Percentiles rank a stretch among this genome's conserved stretches.
Evolutionary conservation across 2,888 invertebrate genomes (phyloP).

Genomic region (Torymus aiolomorphi): DNA sequence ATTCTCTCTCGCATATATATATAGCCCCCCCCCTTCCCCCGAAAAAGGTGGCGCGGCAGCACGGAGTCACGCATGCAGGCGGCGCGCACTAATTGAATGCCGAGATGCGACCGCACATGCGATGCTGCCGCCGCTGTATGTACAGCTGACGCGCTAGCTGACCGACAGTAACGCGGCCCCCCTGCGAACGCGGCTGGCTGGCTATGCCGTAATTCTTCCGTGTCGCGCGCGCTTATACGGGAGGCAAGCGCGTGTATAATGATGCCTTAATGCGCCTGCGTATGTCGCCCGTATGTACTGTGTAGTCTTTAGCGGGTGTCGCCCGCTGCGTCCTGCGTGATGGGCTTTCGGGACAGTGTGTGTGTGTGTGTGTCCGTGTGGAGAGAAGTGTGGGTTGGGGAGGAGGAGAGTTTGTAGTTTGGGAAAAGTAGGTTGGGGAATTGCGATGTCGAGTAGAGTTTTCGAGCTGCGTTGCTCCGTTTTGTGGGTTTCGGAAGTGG

Average conservation of each 20-base stretch:
- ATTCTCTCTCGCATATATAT: not conserved
- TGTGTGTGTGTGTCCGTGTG: too few relatives aligned
- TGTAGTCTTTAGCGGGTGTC: too few relatives aligned
- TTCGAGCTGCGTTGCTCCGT: too few relatives aligned
- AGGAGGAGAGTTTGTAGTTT: too few relatives aligned
- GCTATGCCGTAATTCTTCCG: constrained; percentile 27
- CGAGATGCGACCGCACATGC: constrained; percentile 29
- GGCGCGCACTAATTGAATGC: constrained; percentile 44
- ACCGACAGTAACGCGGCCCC: constrained; percentile 38
- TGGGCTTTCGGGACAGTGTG: too few relatives aligned
- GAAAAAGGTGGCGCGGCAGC: not conserved
- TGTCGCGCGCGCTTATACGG: not conserved
- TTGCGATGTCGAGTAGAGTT: too few relatives aligned
- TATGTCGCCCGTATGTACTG: too few relatives aligned
- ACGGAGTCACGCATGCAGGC: not conserved
- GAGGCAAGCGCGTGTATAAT: not conserved
- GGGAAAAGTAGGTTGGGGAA: too few relatives aligned
- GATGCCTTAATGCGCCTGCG: too few relatives aligned
- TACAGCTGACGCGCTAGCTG: constrained; percentile 44
- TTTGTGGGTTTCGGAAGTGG: not conserved
- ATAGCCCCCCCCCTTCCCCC: not conserved
- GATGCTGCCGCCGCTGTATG: constrained; percentile 5
- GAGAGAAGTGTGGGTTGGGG: too few relatives aligned
- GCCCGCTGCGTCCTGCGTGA: too few relatives aligned
- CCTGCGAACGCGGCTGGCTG: constrained; percentile 11